phyloP scores from a whole-genome alignment of 2,888 invertebrate species.

The Drosophila pseudotalamancana region DNA sequence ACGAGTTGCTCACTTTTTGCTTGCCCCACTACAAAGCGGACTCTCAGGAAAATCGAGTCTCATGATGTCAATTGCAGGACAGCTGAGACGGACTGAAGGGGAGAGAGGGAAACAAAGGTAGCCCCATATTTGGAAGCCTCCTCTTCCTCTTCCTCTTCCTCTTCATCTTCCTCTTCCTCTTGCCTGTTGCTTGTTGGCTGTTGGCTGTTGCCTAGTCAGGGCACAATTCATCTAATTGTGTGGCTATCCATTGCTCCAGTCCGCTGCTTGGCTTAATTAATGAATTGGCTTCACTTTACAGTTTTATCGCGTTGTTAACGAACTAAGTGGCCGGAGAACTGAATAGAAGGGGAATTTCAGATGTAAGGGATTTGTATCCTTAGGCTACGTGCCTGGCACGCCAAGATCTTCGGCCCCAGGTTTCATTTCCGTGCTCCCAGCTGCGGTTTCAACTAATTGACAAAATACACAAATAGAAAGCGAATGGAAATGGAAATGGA shows the following conservation, averaged over 20 bases:
- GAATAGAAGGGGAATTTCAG: too few species aligned
- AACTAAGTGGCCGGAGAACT: neutral
- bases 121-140: slow-evolving; percentile 1
- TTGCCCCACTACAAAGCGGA: slow-evolving; percentile 32
- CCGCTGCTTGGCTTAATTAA: slow-evolving; percentile 42
- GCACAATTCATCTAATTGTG: slow-evolving; percentile 41
- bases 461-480: slow-evolving; percentile 20
- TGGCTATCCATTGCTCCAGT: slow-evolving; percentile 40
- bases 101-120: slow-evolving; percentile 3
- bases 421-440: slow-evolving; percentile 27
- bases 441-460: slow-evolving; percentile 47
- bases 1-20: slow-evolving; percentile 47
- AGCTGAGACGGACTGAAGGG: neutral
- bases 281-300: slow-evolving; percentile 50
- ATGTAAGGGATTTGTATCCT: neutral
- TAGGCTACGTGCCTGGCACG: slow-evolving; percentile 6
- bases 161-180: neutral
- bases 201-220: neutral
- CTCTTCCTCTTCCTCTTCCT: neutral
- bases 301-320: slow-evolving; percentile 36
- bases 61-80: slow-evolving; percentile 27
- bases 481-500: neutral
- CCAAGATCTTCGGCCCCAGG: slow-evolving; percentile 18
- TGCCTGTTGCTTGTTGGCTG: too few species aligned
- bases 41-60: slow-evolving; percentile 12